Evolutionary conservation across 2,113 vertebrate species (phyloP).

Genomic region (Syngnathus typhle): DNA sequence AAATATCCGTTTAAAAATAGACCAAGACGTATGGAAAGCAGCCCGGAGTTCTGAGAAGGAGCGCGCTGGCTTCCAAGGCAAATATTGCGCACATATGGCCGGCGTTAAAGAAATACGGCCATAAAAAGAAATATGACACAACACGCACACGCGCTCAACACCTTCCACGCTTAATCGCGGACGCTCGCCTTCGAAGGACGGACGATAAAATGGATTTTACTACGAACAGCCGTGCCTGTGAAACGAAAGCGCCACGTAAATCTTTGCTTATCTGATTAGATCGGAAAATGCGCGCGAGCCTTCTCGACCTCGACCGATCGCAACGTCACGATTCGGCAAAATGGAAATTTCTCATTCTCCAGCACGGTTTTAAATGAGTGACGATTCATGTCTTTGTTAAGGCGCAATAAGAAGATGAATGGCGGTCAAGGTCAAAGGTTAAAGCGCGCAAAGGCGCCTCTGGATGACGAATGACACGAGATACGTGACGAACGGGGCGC

Average conservation of each 20-base stretch:
- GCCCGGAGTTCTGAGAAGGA: constrained; percentile 62
- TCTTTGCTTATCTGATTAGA: not conserved
- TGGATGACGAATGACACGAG: not conserved
- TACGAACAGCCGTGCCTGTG: constrained; percentile 31
- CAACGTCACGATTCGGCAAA: not conserved
- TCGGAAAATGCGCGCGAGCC: not conserved
- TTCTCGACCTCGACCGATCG: not conserved
- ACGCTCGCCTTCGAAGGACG: not conserved
- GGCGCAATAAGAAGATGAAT: not conserved
- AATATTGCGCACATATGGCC: constrained; percentile 51
- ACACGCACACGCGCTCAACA: not conserved
- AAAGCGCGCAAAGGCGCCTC: not conserved
- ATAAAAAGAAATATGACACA: constrained; percentile 1
- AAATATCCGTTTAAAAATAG: constrained; percentile 68
- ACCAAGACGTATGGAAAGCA: constrained; percentile 45
- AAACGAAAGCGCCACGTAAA: not conserved
- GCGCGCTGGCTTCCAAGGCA: constrained; percentile 52
- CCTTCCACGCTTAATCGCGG: not conserved
- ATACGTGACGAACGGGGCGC: not conserved
- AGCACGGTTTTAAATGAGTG: not conserved
- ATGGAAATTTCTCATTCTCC: no score
- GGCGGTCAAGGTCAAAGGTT: not conserved
- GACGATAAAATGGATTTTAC: not conserved
- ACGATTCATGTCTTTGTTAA: not conserved
- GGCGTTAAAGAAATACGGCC: constrained; percentile 23